Base-by-base conservation (phyloP, 2,797 vertebrate genomes). In the Argya squamiceps region DNA sequence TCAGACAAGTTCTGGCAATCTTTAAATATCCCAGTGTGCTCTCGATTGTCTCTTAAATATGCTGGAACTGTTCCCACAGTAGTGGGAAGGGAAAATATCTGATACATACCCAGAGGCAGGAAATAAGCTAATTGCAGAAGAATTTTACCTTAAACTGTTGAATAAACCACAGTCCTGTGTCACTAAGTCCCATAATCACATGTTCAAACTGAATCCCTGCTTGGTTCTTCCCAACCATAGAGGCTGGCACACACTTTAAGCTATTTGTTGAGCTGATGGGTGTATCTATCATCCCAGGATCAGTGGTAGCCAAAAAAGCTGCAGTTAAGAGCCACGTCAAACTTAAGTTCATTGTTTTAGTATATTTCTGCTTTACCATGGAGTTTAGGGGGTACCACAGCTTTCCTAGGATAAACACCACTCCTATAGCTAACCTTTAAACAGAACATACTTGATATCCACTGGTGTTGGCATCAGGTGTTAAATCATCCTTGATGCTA, bases 51-150 rank as follows among this genome's bases (percentile, higher is more conserved):
- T 93, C 85, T 93, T 92, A 95, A 93, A 88, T 74, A 74, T 49
- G 46, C 52, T 90, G 91, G 83, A 75, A 16, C 44, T 87, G 36
- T 87, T 96, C 92, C 90, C 79, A 76, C 44, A 52, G 49, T 78
- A 94, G 83, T 65, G 64, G 63, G 75, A 89, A 94, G 60, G 84
- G 75, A 95, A 95, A 94, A 81, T 80, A 84, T 52, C 84, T 86
- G 89, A 92, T 68, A 96, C 47, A 86, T 84, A 81, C 29, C 63
- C 71, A 92, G 52, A 64, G 71, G 56, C 80, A 94, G 88, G 84
- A 95, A 95, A 89, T 83, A 93, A 75, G 69, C 76, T 96, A 93
- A 94, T 56, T 95, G 59, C 73, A 91, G 50, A 93, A 92, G 84
- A 95, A 96, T 91, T 96, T 89, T 79, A 91, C 91, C 73, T 92